phyloP scores from a whole-genome alignment of 2,888 invertebrate genomes.

The Drosophila subsilvestris region DNA sequence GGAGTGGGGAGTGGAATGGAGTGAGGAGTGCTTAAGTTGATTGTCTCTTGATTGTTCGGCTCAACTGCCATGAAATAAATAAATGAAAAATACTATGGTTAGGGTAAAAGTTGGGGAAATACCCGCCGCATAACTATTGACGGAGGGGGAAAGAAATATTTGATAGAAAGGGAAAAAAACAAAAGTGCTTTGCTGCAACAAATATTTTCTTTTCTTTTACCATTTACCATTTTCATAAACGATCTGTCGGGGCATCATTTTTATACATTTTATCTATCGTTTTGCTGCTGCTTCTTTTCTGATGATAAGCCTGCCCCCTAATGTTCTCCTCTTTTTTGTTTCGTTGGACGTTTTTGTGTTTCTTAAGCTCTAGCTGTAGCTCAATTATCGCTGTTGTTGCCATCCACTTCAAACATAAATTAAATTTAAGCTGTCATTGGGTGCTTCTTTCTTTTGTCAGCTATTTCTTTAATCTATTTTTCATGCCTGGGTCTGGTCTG shows the following conservation, averaged over 20 bases:
- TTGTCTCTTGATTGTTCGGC: slow-evolving; percentile 29
- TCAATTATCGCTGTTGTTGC: neutral
- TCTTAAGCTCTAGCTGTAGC: neutral
- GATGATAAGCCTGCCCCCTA: neutral
- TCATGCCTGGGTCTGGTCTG: slow-evolving; percentile 6
- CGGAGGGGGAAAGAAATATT: neutral
- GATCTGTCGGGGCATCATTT: neutral
- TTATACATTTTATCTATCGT: neutral
- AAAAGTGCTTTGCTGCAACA: too few species aligned
- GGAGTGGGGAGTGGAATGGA: slow-evolving; percentile 17
- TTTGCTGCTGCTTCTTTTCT: neutral
- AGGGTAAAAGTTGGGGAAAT: slow-evolving; percentile 14
- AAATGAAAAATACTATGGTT: slow-evolving; percentile 29
- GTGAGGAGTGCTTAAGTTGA: slow-evolving; percentile 9
- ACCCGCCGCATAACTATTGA: neutral
- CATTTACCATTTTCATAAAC: neutral
- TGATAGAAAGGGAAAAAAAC: neutral
- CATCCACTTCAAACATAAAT: neutral
- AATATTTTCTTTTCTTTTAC: too few species aligned
- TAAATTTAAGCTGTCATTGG: slow-evolving; percentile 13
- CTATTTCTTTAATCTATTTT: slow-evolving; percentile 34
- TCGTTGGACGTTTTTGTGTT: too few species aligned
- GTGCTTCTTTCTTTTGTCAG: slow-evolving; percentile 2
- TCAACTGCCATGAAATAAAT: slow-evolving; percentile 20
- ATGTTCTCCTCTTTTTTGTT: neutral